Base-by-base conservation (phyloP, 2,797 vertebrate genomes). In the Toxotes lorentzi region DNA sequence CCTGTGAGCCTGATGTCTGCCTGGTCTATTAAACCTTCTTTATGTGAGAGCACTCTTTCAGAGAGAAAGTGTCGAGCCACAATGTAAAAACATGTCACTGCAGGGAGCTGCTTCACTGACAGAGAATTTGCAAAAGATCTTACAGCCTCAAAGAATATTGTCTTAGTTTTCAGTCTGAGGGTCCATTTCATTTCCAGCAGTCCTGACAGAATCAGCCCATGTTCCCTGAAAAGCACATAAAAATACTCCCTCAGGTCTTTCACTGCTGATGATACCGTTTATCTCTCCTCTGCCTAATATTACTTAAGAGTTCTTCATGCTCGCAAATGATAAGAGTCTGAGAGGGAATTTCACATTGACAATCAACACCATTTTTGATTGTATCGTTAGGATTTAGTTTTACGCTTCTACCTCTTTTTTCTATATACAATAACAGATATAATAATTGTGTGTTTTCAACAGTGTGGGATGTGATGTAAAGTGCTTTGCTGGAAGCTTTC, bases 371-470 rank as follows among this genome's bases (percentile, higher is more conserved):
- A 38, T 57, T 48, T 77, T 27, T 51, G 40, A 73, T 53, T 68
- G 41, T 34, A 53, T 48, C 51, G 50, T 51, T 40, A 2, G 34
- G 38, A 65, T 76, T 54, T 58, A 11, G 30, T 74, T 83, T 73
- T 57, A 72, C 45, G 70, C 79, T 76, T 88, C 90, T 92, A 92
- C 90, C 89, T 93, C 87, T 82, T 32, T 86, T 87, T 85, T 86
- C 76, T 87, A 81, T 85, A 72, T 69, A 79, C 66, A 19, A 27
- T 65, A 53, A 79, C n/a, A 56, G 38, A 67, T 79, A 40, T 60
- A 58, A 40, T 60, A 58, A 64, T 82, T 32, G 41, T 88, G 67
- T 80, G 80, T 79, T 69, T 79, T 57, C 63, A 78, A 34, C 41
- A 9, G 70, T 35, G 70, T 72, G 32, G 64, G 61, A 69, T 53